These are phyloP conservation scores for Tetranychus cinnabarinus DNA, from an alignment of 1,140 invertebrate species.

Conservation along the genomic window DNA sequence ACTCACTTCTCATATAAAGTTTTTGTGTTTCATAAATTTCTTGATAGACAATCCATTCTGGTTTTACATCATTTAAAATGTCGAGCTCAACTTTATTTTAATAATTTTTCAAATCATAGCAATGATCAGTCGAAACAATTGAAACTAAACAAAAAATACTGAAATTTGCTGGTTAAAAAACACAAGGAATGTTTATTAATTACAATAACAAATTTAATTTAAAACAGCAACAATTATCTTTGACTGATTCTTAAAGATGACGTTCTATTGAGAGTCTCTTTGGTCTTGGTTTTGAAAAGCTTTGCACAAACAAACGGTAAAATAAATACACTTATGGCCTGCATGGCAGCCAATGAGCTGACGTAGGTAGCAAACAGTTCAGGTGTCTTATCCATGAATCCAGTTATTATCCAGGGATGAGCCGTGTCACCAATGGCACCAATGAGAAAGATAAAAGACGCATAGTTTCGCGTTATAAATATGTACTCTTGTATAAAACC, in stretches of 20 bases:
- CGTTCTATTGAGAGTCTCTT: neutral
- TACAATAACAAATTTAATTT: no score
- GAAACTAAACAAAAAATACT: no score
- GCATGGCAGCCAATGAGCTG: neutral
- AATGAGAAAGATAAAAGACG: neutral
- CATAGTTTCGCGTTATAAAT: no score
- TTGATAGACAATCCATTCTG: constrained; percentile 82
- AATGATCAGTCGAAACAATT: no score
- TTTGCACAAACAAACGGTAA: neutral
- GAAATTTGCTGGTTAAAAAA: no score
- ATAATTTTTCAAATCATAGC: no score
- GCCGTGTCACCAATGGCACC: neutral
- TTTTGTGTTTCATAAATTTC: constrained; percentile 56
- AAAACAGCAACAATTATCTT: no score
- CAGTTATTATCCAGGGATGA: neutral
- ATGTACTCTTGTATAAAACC: no score
- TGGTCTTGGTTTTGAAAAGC: neutral
- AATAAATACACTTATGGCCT: neutral
- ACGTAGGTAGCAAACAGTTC: neutral
- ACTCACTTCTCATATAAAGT: constrained; percentile 50
- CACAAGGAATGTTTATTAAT: no score
- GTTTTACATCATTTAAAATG: constrained; percentile 36
- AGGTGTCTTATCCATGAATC: neutral
- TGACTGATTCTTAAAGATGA: no score
- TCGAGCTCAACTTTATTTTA: no score